Conservation (phyloP, 2,113 vertebrate species). For the Lepidiolamprologus cunningtoni region DNA sequence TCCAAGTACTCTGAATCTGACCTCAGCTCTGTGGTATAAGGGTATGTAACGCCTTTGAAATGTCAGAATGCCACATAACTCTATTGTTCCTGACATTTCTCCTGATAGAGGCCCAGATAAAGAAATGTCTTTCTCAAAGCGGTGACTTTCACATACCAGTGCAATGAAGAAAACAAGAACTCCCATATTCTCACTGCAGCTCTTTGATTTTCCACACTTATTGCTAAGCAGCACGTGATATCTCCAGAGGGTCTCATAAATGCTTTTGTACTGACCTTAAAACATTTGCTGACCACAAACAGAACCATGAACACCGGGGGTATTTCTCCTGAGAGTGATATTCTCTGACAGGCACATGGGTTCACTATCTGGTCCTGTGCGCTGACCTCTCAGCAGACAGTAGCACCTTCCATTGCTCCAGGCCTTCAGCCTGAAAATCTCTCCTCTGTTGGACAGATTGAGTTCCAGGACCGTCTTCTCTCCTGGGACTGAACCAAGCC, state of each 20-base stretch:
- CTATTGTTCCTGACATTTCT: slow-evolving; percentile 27
- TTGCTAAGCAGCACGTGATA: slow-evolving; percentile 18
- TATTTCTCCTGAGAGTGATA: slow-evolving; percentile 41
- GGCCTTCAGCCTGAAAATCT: slow-evolving; percentile 53
- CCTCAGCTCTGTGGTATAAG: slow-evolving; percentile 23
- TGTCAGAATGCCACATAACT: slow-evolving; percentile 47
- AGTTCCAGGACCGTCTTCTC: slow-evolving; percentile 52
- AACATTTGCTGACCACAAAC: slow-evolving; percentile 54
- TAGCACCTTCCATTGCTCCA: slow-evolving; percentile 52
- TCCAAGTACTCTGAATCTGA: slow-evolving; percentile 28
- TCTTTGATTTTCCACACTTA: slow-evolving; percentile 35
- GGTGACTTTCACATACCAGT: not conserved
- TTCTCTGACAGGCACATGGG: slow-evolving; percentile 48
- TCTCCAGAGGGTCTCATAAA: slow-evolving; percentile 45
- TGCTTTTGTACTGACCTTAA: slow-evolving; percentile 45
- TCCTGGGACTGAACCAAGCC: slow-evolving; percentile 59
- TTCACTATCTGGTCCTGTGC: slow-evolving; percentile 38
- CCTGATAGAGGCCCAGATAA: not conserved
- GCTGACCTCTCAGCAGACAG: slow-evolving; percentile 55
- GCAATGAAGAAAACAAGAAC: slow-evolving; percentile 17
- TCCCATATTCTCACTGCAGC: slow-evolving; percentile 35
- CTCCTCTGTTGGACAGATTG: slow-evolving; percentile 52
- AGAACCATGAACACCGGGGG: not conserved
- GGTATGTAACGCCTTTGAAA: slow-evolving; percentile 37
- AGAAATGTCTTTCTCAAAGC: slow-evolving; percentile 24